These are phyloP conservation scores for Diplogasteroides magnus DNA, from an alignment of 1,140 invertebrate genomes.

Conservation along the genomic window DNA sequence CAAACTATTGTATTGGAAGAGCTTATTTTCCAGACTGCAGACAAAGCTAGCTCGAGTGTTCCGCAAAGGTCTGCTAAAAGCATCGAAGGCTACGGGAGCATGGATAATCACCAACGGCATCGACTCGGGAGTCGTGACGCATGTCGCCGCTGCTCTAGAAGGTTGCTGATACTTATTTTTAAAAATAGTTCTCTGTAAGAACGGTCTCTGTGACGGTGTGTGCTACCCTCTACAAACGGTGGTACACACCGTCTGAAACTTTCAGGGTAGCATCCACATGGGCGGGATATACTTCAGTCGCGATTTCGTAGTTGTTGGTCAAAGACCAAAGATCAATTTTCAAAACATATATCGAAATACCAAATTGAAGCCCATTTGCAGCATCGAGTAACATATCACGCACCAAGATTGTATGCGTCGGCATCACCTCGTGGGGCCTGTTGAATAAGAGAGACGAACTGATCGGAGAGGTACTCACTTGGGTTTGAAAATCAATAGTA, in stretches of 20 bases:
- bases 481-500: not conserved
- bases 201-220: too few species aligned
- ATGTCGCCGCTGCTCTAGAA: conserved; percentile 39
- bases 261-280: too few species aligned
- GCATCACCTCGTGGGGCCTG: conserved; percentile 95
- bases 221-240: too few species aligned
- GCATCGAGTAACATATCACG: conserved; percentile 13
- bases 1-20: not conserved
- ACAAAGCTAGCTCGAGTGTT: conserved; percentile 76
- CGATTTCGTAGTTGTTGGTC: too few species aligned
- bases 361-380: not conserved
- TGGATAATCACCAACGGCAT: conserved; percentile 95
- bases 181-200: too few species aligned
- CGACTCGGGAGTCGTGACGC: conserved; percentile 69
- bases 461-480: conserved; percentile 57
- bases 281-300: too few species aligned
- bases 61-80: conserved; percentile 69
- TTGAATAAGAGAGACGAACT: conserved; percentile 87
- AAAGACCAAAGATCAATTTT: too few species aligned
- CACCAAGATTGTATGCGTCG: conserved; percentile 64
- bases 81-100: conserved; percentile 90
- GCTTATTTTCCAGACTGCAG: conserved; percentile 66
- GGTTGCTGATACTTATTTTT: too few species aligned
- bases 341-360: not conserved
- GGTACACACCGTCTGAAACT: too few species aligned